Base-by-base conservation (phyloP, 2,797 vertebrate genomes). In the Premnoplex brunnescens region DNA sequence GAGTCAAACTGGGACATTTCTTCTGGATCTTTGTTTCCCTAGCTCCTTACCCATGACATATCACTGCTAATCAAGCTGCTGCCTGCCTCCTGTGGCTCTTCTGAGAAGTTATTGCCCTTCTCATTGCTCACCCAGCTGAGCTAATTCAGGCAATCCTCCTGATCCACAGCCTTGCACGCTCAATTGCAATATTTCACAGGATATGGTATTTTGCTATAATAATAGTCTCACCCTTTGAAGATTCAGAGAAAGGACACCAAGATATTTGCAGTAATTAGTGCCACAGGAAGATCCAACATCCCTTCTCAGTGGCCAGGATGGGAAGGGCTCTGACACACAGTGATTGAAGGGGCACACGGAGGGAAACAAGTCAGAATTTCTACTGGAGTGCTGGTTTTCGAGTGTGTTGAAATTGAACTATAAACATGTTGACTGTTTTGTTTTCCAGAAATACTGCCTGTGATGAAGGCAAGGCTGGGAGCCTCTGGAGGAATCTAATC, bases 221-320 rank as follows among this genome's bases (percentile, higher is more conserved):
- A 92, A 95, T 80, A 87, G 80, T 93, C 77, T 74, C 91, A 95
- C 52, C 82, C 92, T 94, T 94, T 91, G 92, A 91, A 96, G 91
- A 96, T 89, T 82, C 94, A 83, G 83, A 79, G 64, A 95, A 96
- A 97, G 94, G 94, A 96, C 96, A 97, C 48, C 34, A 48, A 94
- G 89, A 87, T 76, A 93, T 91, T 94, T 96, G 62, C 89, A 92
- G 43, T 96, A 94, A 96, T 95, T 95, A 94, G 62, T 9, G 13
- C 63, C 74, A 23, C 14, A 12, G 41, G 11, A 39, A 78, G 68
- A 73, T 36, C 84, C 67, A 66, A 26, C 39, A 1, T 43, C 52
- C 28, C 34, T 80, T 74, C 69, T 52, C 2, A 0, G 30, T 13
- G 64, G 20, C 60, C 5, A 3, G 58, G 46, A 83, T 55, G 66